Base-by-base conservation (phyloP, 2,113 vertebrate species). In the Suricata suricatta region DNA sequence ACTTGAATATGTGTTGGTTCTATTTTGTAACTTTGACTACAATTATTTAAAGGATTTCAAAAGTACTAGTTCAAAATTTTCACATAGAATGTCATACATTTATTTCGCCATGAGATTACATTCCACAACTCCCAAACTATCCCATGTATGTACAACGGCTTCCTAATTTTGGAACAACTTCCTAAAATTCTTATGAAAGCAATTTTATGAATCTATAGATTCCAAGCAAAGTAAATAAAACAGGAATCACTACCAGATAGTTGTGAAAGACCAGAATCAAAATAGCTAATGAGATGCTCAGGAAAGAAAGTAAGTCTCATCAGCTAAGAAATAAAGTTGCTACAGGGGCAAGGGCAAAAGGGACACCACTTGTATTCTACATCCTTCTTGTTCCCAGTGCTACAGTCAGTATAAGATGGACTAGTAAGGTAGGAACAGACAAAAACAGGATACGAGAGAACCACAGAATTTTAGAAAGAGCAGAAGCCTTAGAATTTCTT, bases 111-210 rank as follows among this genome's bases (percentile, higher is more conserved):
- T 25, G 17, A 85, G n/a, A 81, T 52, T 81, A 4, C 5, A 4
- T 23, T 80, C 66, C 57, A 27, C 68, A 86, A 27, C 27, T 35
- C 29, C 16, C 17, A 7, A 81, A 14, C 17, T 52, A 35, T 19
- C 17, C 35, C 17, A 60, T 2, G 27, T 14, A 63, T 1, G 27
- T 14, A 63, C 9, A 3, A 17, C 5, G 52, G 21, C 84, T 63
- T 86, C 74, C 33, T 44, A 57, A 81, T 44, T 54, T 90, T 7
- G 9, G 47, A 41, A 38, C 74, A 38, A 69, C 47, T 76, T 94
- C 66, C 81, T 71, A 87, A 87, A 50, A 50, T 19, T 27, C 31
- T 85, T 38, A 57, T 2, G 29, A 97, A 94, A 95, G 15, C 41
- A 90, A 29, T 50, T 68, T 57, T 31, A 90, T 47, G 33, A 77